Evolutionary conservation across 2,888 invertebrate genomes (phyloP), one percentile per base, ranked within the genome.

Genomic region (Cerceris ruficornis): DNA sequence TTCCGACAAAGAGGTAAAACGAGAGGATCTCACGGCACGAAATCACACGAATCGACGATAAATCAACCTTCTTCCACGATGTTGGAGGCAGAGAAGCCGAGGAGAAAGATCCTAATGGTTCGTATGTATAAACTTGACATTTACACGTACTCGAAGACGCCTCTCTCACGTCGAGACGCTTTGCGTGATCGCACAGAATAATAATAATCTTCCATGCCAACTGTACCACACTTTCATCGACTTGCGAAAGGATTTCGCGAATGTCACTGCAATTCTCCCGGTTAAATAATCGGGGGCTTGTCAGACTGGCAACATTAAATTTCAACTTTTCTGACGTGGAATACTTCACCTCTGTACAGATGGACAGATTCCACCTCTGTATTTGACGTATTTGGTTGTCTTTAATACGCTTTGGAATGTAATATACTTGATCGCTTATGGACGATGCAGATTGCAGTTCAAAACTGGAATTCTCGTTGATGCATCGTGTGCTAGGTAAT

Each of bases 1-100:
- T 28, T 28, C 58, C 64, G 54, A 49, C 66, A 59, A 64, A 42
- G 43, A 43, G 46, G 46, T 39, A 59, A 41, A 11, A n/a, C 55
- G 14, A 42, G 15, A 13, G n/a, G 39, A 52, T 13, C 17, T 42
- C 61, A 42, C 43, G 49, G 28, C 54, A 60, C 17, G 42, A 54
- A 66, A 54, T 71, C 58, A 52, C 39, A 43, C 39, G 59, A 65
- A 65, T 65, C 59, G 50, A 58, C 59, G 71, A 71, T 65, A 71
- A 71, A 65, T 72, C 72, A 71, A 65, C n/a, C 39, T 65, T 59
- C 39, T 59, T 59, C 43, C 59, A 41, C 7, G 7, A 17, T 9
- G 61, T 28, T 14, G 49, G 9, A 15, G n/a, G 55, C 9, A 7
- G 66, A 65, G 52, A 42, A 54, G 50, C 52, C 4, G 28, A 28